These are phyloP conservation scores for Pristionchus fissidentatus DNA, from an alignment of 2,888 invertebrate species.

Conservation along the genomic window DNA sequence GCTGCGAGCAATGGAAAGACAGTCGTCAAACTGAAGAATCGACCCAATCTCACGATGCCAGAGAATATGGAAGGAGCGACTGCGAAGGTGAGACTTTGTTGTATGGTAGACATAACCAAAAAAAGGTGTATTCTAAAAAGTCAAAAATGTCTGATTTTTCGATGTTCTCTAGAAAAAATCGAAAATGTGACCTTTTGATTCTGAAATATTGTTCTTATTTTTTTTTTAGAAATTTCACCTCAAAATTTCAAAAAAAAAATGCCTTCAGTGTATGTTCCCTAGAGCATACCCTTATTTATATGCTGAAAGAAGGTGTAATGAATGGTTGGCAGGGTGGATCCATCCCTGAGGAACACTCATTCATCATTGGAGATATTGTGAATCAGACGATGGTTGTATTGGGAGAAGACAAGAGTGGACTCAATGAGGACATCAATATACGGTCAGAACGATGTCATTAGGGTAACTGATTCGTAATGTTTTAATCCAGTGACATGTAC, in stretches of 20 bases:
- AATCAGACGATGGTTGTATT: conserved; percentile 70
- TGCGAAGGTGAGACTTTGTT: neutral
- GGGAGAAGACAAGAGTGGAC: conserved; percentile 68
- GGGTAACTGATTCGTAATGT: neutral
- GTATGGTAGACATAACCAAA: neutral
- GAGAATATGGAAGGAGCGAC: neutral
- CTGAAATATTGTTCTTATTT: too few relatives aligned
- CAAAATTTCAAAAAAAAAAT: too few relatives aligned
- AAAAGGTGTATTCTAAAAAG: neutral
- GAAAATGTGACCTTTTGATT: too few relatives aligned
- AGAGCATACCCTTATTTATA: neutral
- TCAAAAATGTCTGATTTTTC: neutral
- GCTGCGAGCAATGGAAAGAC: neutral
- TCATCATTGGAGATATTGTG: conserved; percentile 60
- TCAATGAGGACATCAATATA: conserved; percentile 62
- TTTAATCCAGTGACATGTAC: too few relatives aligned
- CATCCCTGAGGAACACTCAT: conserved; percentile 65
- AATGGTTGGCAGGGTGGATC: neutral
- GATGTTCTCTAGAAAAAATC: neutral
- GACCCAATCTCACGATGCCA: conserved; percentile 28
- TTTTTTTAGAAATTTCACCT: too few relatives aligned
- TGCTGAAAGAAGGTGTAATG: too few relatives aligned
- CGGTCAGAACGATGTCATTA: conserved; percentile 46
- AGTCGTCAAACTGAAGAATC: conserved; percentile 42
- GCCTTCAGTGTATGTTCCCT: neutral